Conservation (phyloP, 1,140 invertebrate species). For the Eubasilissa regina region DNA sequence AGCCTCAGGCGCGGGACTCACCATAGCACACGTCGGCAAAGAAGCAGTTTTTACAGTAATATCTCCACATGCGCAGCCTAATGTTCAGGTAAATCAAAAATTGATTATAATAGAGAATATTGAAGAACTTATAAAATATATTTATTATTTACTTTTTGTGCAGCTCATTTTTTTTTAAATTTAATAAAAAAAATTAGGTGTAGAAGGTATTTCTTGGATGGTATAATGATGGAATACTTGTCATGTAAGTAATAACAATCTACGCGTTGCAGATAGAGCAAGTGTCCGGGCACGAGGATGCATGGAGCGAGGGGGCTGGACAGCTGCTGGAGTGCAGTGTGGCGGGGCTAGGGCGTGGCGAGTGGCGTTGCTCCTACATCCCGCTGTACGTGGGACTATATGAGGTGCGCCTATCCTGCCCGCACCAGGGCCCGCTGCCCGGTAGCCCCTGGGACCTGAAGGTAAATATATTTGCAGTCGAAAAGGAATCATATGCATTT, state of each 20-base stretch:
- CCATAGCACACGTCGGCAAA: conserved; percentile 81
- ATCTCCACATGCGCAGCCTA: conserved; percentile 71
- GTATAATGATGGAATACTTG: too few relatives aligned
- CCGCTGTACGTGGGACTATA: conserved; percentile 74
- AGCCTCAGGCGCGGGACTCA: conserved; percentile 77
- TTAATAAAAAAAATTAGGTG: too few relatives aligned
- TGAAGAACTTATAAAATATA: too few relatives aligned
- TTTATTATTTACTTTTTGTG: neutral
- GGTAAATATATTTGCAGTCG: conserved; percentile 61
- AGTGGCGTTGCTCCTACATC: conserved; percentile 75
- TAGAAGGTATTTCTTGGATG: too few relatives aligned
- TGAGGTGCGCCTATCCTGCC: conserved; percentile 74
- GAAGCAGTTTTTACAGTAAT: conserved; percentile 82
- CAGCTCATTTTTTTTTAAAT: neutral
- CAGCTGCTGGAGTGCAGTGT: conserved; percentile 67
- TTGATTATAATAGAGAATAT: neutral
- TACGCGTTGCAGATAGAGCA: conserved; percentile 66
- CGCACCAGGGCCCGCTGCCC: conserved; percentile 71
- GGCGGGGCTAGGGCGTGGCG: conserved; percentile 63
- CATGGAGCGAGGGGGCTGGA: conserved; percentile 62
- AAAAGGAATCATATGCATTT: too few relatives aligned
- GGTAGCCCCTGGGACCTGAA: conserved; percentile 75
- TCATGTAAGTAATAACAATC: neutral
- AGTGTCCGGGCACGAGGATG: conserved; percentile 66
- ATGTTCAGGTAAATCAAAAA: conserved; percentile 68